phyloP scores from a whole-genome alignment of 2,888 invertebrate species.

The Odontocerum albicorne region DNA sequence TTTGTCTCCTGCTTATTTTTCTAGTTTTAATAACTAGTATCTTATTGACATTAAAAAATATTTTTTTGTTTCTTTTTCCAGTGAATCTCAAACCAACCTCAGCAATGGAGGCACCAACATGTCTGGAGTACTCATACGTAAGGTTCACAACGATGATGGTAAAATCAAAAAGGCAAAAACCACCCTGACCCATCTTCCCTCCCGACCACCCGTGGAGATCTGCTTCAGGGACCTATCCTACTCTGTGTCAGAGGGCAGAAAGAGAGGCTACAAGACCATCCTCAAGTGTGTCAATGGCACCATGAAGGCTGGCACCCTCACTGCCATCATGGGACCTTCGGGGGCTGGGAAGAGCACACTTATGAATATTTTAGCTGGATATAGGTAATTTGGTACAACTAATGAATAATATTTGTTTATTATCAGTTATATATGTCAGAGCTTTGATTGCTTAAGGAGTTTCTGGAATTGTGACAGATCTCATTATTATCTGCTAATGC shows the following conservation, averaged over 20 bases:
- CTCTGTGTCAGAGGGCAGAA: slow-evolving; percentile 82
- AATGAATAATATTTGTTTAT: too few relatives aligned
- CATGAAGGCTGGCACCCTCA: slow-evolving; percentile 87
- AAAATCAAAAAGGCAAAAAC: slow-evolving; percentile 72
- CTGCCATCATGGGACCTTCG: slow-evolving; percentile 96
- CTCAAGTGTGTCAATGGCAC: slow-evolving; percentile 87
- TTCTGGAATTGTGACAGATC: too few relatives aligned
- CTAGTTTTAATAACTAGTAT: background rate
- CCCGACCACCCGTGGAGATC: slow-evolving; percentile 86
- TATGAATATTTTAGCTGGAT: slow-evolving; percentile 87
- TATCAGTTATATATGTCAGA: too few relatives aligned
- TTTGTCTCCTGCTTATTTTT: too few relatives aligned
- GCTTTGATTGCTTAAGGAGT: too few relatives aligned
- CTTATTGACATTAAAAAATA: background rate
- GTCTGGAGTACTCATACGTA: slow-evolving; percentile 59
- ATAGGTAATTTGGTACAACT: too few relatives aligned
- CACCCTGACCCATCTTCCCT: slow-evolving; percentile 78
- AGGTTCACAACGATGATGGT: slow-evolving; percentile 71
- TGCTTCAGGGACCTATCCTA: slow-evolving; percentile 87
- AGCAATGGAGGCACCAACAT: slow-evolving; percentile 67
- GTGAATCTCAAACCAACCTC: slow-evolving; percentile 71
- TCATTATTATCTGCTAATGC: too few relatives aligned
- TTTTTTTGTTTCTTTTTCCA: slow-evolving; percentile 50
- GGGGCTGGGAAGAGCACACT: slow-evolving; percentile 77
- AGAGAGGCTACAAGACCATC: slow-evolving; percentile 82